A percentile compares a stretch with the other conserved stretches of the same genome.
Evolutionary conservation across 2,888 invertebrate species (phyloP).

Genomic region (Chrysolina oricalcia): DNA sequence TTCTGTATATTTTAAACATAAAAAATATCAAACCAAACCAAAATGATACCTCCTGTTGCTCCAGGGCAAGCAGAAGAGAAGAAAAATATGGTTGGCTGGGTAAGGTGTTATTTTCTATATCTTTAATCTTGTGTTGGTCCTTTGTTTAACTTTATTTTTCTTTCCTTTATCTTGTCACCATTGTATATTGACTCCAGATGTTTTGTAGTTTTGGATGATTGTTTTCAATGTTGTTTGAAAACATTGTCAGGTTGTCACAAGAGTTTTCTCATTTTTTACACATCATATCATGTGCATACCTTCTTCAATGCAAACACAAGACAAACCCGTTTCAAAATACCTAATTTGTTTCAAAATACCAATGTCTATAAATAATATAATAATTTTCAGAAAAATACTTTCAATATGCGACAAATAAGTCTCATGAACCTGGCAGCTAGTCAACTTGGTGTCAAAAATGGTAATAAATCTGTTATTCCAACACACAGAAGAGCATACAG

Average conservation of each 20-base stretch:
- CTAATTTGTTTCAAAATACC: too few species aligned
- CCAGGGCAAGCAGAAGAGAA: constrained; percentile 70
- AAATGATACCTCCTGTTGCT: constrained; percentile 71
- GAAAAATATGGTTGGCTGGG: constrained; percentile 71
- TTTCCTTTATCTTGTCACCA: too few species aligned
- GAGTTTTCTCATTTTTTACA: too few species aligned
- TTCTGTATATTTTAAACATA: constrained; percentile 10
- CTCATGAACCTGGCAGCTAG: constrained; percentile 81
- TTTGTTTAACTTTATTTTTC: neutral
- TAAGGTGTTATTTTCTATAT: constrained; percentile 55
- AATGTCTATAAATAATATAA: neutral
- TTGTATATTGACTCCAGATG: too few species aligned
- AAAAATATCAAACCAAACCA: constrained; percentile 52
- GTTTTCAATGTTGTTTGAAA: too few species aligned
- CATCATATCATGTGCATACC: too few species aligned
- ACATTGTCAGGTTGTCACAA: too few species aligned
- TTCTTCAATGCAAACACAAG: too few species aligned
- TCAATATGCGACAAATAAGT: constrained; percentile 82
- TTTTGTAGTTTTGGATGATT: too few species aligned
- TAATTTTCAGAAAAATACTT: constrained; percentile 73
- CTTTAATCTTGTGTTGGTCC: neutral
- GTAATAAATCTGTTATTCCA: constrained; percentile 67
- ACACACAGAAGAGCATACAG: constrained; percentile 70
- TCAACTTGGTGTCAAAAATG: constrained; percentile 76
- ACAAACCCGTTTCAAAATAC: too few species aligned